phyloP scores from a whole-genome alignment of 1,140 invertebrate species.

The Stegodyphus mimosarum region DNA sequence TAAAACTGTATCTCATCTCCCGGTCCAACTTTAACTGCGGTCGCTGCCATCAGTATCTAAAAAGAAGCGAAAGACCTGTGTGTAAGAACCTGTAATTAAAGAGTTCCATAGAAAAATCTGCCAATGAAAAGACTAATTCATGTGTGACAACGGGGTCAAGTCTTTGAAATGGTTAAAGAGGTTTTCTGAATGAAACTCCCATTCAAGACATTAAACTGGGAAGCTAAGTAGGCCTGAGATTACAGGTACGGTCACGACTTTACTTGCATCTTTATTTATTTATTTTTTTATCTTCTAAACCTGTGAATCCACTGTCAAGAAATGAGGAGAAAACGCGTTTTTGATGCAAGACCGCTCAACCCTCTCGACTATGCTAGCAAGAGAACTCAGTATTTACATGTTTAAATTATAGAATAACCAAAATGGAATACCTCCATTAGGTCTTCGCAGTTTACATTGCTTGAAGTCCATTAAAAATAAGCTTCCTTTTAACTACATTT shows the following conservation, averaged over 20 bases:
- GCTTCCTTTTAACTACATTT: no score
- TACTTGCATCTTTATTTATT: neutral
- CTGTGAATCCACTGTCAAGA: neutral
- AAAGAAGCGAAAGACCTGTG: neutral
- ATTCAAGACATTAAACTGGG: neutral
- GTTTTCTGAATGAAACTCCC: neutral
- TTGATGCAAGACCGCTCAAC: neutral
- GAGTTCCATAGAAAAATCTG: neutral
- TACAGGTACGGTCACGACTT: neutral
- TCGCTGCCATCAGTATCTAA: neutral
- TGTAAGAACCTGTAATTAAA: neutral
- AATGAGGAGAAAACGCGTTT: neutral
- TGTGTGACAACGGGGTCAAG: neutral
- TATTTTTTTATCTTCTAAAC: neutral
- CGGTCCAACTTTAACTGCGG: no score
- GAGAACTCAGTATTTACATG: no score
- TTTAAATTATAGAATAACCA: no score
- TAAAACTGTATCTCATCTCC: no score
- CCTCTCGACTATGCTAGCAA: neutral
- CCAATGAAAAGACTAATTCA: neutral
- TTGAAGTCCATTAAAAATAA: no score
- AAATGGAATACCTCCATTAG: no score
- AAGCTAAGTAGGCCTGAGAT: neutral
- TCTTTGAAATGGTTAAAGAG: neutral
- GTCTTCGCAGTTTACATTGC: no score